Conservation (phyloP, 1,140 invertebrate genomes). For the Mylabris phalerata region DNA sequence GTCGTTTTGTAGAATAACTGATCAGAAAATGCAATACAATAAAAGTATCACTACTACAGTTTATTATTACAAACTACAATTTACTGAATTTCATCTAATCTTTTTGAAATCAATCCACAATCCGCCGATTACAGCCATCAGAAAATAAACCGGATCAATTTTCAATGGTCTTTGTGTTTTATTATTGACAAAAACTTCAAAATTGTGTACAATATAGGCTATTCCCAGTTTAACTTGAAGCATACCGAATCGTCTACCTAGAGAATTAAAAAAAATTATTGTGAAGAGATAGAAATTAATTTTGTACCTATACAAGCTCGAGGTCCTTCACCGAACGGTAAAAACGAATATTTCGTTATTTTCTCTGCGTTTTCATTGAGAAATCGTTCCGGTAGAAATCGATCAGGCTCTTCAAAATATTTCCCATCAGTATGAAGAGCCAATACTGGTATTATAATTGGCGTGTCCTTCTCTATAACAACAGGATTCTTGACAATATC, state of each 20-base stretch:
- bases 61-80: no score
- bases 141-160: not conserved
- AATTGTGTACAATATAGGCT: slow-evolving; percentile 8
- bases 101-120: slow-evolving; percentile 8
- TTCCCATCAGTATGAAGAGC: slow-evolving; percentile 48
- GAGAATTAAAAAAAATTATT: not conserved
- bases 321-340: slow-evolving; percentile 59
- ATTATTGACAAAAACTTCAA: slow-evolving; percentile 4
- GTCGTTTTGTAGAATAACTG: no score
- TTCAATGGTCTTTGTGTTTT: slow-evolving; percentile 12
- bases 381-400: slow-evolving; percentile 57
- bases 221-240: slow-evolving; percentile 17
- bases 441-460: slow-evolving; percentile 50
- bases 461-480: slow-evolving; percentile 42
- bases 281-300: not conserved
- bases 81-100: not conserved
- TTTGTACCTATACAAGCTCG: slow-evolving; percentile 45
- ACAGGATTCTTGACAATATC: slow-evolving; percentile 25
- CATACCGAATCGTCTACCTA: slow-evolving; percentile 16
- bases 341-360: slow-evolving; percentile 33
- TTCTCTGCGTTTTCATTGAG: slow-evolving; percentile 40
- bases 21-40: no score
- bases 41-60: no score
- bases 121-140: not conserved
- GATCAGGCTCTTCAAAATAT: slow-evolving; percentile 49